Percentiles rank a stretch among this genome's conserved stretches.
Evolutionary conservation across 2,888 invertebrate genomes (phyloP).

Genomic region (Rhaphigaster nebulosa): DNA sequence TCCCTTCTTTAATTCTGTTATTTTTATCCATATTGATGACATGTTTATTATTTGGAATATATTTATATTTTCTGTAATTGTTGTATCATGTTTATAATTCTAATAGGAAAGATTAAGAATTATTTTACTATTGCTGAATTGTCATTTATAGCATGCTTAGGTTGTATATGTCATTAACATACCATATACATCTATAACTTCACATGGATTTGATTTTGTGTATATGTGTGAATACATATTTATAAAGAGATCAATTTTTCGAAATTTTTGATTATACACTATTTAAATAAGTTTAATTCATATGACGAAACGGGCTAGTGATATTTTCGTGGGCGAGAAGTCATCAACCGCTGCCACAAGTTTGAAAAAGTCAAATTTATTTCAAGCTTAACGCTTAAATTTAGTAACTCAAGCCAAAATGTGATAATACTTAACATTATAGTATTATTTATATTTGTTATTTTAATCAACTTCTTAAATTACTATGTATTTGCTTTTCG

Average conservation of each 20-base stretch:
- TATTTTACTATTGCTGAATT: neutral
- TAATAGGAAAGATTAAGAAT: neutral
- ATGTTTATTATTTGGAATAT: too few species aligned
- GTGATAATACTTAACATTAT: neutral
- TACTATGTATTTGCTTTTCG: neutral
- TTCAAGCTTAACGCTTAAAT: constrained; percentile 1
- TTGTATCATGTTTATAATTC: neutral
- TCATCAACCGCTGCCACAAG: constrained; percentile 1
- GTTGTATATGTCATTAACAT: too few species aligned
- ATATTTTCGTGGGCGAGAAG: constrained; percentile 35
- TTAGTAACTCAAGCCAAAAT: neutral
- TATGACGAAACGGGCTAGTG: neutral
- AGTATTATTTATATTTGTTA: neutral
- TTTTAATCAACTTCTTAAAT: neutral
- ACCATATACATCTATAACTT: too few species aligned
- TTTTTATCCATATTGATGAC: neutral
- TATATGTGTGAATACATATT: too few species aligned
- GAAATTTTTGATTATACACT: neutral
- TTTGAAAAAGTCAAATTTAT: constrained; percentile 7
- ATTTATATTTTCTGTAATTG: too few species aligned
- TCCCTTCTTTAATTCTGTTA: neutral
- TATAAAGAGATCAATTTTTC: too few species aligned
- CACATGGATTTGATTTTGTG: too few species aligned
- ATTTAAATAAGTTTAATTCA: neutral
- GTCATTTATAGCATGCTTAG: too few species aligned